Conservation (phyloP, 2,888 invertebrate genomes). For the Sesamia inferens region DNA sequence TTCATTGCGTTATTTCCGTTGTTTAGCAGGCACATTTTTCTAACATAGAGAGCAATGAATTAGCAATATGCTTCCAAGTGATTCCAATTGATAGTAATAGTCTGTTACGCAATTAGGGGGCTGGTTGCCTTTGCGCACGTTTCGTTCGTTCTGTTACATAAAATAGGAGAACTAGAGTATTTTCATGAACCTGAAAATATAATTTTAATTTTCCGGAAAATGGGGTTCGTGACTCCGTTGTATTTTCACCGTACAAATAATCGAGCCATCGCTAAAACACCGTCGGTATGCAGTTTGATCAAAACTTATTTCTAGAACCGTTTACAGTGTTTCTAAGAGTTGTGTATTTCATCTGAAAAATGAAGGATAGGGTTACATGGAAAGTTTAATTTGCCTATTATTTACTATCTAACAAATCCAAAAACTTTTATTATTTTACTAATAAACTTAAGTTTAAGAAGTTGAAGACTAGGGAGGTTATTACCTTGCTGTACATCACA, state of each 20-base stretch:
- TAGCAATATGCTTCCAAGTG: too few species aligned
- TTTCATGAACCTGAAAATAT: constrained; percentile 1
- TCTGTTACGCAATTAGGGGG: not conserved
- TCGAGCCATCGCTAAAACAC: not conserved
- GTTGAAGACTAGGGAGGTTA: constrained; percentile 32
- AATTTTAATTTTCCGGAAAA: not conserved
- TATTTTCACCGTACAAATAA: not conserved
- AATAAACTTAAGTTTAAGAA: constrained; percentile 12
- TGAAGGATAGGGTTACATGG: not conserved
- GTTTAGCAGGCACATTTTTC: too few species aligned
- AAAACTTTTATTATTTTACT: too few species aligned
- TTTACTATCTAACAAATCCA: too few species aligned
- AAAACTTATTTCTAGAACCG: not conserved
- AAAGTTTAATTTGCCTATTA: not conserved
- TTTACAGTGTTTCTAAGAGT: not conserved
- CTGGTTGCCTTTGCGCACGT: constrained; percentile 6
- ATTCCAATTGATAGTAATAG: too few species aligned
- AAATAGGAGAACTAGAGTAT: not conserved
- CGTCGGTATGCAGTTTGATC: not conserved
- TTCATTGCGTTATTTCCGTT: too few species aligned
- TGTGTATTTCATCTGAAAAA: not conserved
- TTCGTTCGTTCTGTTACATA: not conserved
- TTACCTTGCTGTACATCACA: too few species aligned
- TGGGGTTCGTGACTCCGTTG: not conserved
- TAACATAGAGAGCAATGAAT: too few species aligned